Conservation (phyloP, 2,113 vertebrate species). For the Anhinga anhinga region DNA sequence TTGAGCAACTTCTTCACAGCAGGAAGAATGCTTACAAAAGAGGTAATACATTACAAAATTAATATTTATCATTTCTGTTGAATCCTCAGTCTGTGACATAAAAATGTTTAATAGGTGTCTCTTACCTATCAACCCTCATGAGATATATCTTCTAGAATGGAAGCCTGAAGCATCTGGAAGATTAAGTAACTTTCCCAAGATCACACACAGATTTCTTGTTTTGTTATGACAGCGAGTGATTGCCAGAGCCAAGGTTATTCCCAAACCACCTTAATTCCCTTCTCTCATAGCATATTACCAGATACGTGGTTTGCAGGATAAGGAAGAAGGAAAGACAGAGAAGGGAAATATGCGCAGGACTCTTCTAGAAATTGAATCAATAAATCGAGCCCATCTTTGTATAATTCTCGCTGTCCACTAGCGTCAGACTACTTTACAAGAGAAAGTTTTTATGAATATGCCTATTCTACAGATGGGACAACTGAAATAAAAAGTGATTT, state of each 20-base stretch:
- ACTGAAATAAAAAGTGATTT: background rate
- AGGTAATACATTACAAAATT: background rate
- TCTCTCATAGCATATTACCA: background rate
- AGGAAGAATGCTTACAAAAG: background rate
- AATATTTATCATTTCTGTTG: background rate
- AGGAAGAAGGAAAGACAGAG: background rate
- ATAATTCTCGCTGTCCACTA: background rate
- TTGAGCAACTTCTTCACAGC: background rate
- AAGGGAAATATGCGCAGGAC: background rate
- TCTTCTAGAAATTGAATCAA: background rate
- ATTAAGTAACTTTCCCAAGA: background rate
- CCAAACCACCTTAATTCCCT: background rate
- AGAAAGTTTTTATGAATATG: background rate
- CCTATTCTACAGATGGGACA: background rate
- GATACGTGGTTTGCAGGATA: background rate
- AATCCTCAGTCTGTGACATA: background rate
- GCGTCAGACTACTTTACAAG: background rate
- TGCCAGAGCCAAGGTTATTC: background rate
- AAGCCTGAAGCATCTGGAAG: background rate
- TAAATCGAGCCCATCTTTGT: background rate
- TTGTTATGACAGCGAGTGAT: background rate
- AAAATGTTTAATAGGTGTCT: background rate
- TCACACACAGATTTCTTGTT: conserved; percentile 2
- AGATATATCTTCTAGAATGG: background rate
- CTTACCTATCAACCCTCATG: background rate